Conservation (phyloP, 2,797 vertebrate species). For the Macroramphosus scolopax region DNA sequence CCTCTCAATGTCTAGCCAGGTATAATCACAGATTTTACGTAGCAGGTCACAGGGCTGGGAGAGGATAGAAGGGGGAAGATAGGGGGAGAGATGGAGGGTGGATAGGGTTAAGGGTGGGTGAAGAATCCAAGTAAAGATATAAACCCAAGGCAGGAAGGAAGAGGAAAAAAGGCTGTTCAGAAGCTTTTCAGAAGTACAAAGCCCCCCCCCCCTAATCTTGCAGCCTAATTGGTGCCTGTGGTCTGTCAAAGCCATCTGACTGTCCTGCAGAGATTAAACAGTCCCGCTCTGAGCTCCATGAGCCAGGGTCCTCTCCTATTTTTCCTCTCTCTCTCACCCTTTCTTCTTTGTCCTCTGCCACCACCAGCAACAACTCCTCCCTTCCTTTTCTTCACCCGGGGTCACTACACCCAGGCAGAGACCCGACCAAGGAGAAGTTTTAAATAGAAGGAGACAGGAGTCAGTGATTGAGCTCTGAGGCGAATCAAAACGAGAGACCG, state of each 20-base stretch:
- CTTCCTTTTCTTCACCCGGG: conserved; percentile 44
- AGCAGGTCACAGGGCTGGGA: conserved; percentile 17
- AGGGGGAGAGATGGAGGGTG: neutral
- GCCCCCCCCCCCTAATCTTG: conserved; percentile 65
- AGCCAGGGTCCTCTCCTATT: conserved; percentile 34
- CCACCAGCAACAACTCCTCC: conserved; percentile 46
- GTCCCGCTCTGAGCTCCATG: conserved; percentile 17
- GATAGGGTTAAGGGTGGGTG: conserved; percentile 9
- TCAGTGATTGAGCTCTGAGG: conserved; percentile 15
- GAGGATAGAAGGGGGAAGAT: conserved; percentile 10
- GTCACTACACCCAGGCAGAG: conserved; percentile 34
- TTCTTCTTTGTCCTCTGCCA: conserved; percentile 38
- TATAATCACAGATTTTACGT: conserved; percentile 60
- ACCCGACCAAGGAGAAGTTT: conserved; percentile 23
- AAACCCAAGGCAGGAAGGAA: conserved; percentile 49
- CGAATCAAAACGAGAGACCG: conserved; percentile 8
- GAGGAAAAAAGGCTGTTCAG: conserved; percentile 40
- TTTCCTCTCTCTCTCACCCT: conserved; percentile 16
- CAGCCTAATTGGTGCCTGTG: conserved; percentile 65
- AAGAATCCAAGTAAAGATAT: conserved; percentile 46
- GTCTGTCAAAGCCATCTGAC: conserved; percentile 73
- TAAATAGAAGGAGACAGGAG: conserved; percentile 47
- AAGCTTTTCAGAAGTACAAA: conserved; percentile 67
- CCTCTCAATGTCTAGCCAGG: conserved; percentile 68
- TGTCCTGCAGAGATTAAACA: conserved; percentile 61